Base-by-base conservation (phyloP, 2,113 vertebrate genomes). In the Mugil cephalus region DNA sequence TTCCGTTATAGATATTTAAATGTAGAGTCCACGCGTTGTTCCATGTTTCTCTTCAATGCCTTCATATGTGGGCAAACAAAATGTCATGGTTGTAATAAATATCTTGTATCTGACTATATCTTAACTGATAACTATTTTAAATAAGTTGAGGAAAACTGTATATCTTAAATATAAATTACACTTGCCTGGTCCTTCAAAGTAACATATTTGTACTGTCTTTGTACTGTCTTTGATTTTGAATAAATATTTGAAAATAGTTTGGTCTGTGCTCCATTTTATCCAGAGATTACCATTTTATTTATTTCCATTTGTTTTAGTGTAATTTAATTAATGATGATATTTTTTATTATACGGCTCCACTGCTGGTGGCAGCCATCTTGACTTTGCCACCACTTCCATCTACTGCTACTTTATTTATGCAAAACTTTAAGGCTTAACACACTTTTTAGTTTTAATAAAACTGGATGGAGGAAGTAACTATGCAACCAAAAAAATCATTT, bases 211-310 rank as follows among this genome's bases (percentile, higher is more conserved):
- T 90, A 87, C 84, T 66, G 92, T 93, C 86, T 93, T 93, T 92
- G 84, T 92, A 92, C 72, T 35, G 82, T 89, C 59, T 85, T 30
- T 89, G 78, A 87, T 92, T 93, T 94, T 90, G 77, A 93, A 94
- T 94, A 93, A 93, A 94, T 86, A 89, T 89, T 80, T 77, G 40
- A 86, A 90, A 86, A 88, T 34, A 69, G 65, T 13, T 42, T 68
- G 1, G 24, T 53, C 14, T 67, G 9, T 58, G 48, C 4, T 58
- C 5, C 0, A 8, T 70, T 68, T 63, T 45, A 10, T 34, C 17
- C 15, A 14, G 15, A 17, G 21, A 7, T 34, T 13, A 2, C 19
- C 17, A 52, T 50, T 19, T 63, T 48, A 10, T 7, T 46, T 45
- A 24, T 59, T 59, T 34, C 38, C 4, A n/a, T 65, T 30, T 1